Conservation (phyloP, 2,113 vertebrate species). For the Ceyx margarethae region DNA sequence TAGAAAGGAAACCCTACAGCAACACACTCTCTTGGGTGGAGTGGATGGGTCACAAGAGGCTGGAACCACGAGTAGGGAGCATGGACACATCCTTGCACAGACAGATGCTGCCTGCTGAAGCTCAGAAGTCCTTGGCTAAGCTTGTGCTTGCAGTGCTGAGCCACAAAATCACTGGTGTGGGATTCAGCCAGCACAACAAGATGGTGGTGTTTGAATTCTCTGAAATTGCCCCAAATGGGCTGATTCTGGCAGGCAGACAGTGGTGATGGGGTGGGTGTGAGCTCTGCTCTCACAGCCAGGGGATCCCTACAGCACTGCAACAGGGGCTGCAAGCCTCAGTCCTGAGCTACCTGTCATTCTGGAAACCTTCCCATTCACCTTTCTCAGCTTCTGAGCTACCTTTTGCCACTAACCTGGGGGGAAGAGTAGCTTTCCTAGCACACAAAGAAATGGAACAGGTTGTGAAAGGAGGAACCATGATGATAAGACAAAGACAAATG, state of each 20-base stretch:
- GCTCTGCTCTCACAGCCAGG: neutral
- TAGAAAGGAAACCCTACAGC: conserved; percentile 53
- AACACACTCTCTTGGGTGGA: conserved; percentile 33
- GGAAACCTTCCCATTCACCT: neutral
- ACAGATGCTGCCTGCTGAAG: neutral
- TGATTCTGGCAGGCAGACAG: neutral
- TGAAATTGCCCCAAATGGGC: neutral
- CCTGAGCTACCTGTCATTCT: neutral
- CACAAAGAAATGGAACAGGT: neutral
- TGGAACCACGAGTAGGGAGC: neutral
- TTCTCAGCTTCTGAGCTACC: neutral
- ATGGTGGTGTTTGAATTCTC: neutral
- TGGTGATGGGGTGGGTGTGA: neutral
- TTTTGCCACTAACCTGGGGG: neutral
- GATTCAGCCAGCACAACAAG: neutral
- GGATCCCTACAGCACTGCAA: neutral
- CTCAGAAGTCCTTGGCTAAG: neutral
- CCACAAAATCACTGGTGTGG: neutral
- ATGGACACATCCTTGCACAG: neutral
- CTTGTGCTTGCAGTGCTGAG: neutral
- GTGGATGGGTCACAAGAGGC: conserved; percentile 27
- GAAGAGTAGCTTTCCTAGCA: neutral
- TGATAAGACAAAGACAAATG: rapidly evolving
- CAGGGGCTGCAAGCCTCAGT: neutral
- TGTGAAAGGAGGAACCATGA: neutral